phyloP scores from a whole-genome alignment of 2,888 invertebrate species.

The Marronus borbonicus region DNA sequence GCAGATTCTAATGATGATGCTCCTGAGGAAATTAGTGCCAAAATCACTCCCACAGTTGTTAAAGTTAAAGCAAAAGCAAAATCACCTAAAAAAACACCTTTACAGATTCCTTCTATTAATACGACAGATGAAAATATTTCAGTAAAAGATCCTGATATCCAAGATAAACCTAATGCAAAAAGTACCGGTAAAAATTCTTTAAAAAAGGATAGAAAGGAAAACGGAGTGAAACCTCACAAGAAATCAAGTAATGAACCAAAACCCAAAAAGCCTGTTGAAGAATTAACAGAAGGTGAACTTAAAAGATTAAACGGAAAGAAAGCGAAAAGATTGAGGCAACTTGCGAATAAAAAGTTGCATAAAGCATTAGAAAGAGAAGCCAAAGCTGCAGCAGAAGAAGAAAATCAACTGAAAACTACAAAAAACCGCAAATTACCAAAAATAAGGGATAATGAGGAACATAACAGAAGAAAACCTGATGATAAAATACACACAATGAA shows the following conservation, averaged over 20 bases:
- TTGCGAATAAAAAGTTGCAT: slow-evolving; percentile 58
- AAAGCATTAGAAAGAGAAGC: slow-evolving; percentile 54
- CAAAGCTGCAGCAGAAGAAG: slow-evolving; percentile 57
- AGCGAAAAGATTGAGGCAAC: slow-evolving; percentile 58
- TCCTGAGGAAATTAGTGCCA: slow-evolving; percentile 61
- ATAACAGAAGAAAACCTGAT: slow-evolving; percentile 70
- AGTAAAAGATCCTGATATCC: slow-evolving; percentile 24
- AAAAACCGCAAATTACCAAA: slow-evolving; percentile 52
- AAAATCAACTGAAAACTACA: slow-evolving; percentile 54
- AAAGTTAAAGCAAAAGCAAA: slow-evolving; percentile 56
- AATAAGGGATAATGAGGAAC: slow-evolving; percentile 64
- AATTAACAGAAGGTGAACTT: slow-evolving; percentile 56
- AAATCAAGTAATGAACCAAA: slow-evolving; percentile 36
- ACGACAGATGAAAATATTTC: slow-evolving; percentile 25
- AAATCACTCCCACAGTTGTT: slow-evolving; percentile 57
- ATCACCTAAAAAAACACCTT: slow-evolving; percentile 58
- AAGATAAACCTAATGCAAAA: slow-evolving; percentile 21
- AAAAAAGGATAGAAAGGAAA: slow-evolving; percentile 26
- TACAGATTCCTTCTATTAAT: slow-evolving; percentile 54
- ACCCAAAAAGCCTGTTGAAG: slow-evolving; percentile 50
- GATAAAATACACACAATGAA: slow-evolving; percentile 70
- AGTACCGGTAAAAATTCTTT: not conserved
- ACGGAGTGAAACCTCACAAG: slow-evolving; percentile 26
- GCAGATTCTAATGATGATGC: slow-evolving; percentile 58
- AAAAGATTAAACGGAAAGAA: slow-evolving; percentile 38